Percentiles rank a stretch among this genome's conserved stretches.
Conservation (phyloP, 2,888 invertebrate species). For the Synanthedon vespiformis region DNA sequence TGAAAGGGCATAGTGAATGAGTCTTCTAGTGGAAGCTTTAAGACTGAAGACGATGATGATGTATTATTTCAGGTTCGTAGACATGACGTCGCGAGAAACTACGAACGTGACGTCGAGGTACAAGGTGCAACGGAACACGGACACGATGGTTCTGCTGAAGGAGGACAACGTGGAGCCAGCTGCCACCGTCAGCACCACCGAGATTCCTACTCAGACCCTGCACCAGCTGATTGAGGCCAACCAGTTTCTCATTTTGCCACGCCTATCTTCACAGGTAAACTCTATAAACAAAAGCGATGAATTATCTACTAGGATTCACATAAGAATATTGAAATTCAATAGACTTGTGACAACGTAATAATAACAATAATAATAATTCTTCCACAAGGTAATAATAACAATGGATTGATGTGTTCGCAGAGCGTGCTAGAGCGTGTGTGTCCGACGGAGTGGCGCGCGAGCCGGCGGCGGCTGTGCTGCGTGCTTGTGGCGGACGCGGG, state of each 20-base stretch:
- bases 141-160: conserved; percentile 85
- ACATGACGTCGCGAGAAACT: conserved; percentile 72
- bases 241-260: conserved; percentile 87
- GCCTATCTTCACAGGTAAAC: conserved; percentile 88
- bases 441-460: conserved; percentile 87
- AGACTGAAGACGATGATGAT: neutral
- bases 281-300: neutral
- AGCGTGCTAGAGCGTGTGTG: conserved; percentile 85
- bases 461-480: conserved; percentile 80
- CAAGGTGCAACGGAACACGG: conserved; percentile 73
- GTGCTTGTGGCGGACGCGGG: conserved; percentile 78
- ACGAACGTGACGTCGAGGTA: conserved; percentile 75
- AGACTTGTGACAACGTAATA: neutral
- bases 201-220: conserved; percentile 89
- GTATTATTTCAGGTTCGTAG: conserved; percentile 71
- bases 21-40: too few species aligned
- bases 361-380: too few species aligned
- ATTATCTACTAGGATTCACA: neutral
- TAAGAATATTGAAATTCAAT: neutral
- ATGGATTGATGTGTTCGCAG: conserved; percentile 29
- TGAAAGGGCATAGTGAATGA: too few species aligned
- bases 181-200: conserved; percentile 89
- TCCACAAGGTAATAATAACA: neutral
- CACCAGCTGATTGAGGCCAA: conserved; percentile 90
- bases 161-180: conserved; percentile 85